Base-by-base conservation (phyloP, 2,797 vertebrate genomes). In the Neomorphus geoffroyi region DNA sequence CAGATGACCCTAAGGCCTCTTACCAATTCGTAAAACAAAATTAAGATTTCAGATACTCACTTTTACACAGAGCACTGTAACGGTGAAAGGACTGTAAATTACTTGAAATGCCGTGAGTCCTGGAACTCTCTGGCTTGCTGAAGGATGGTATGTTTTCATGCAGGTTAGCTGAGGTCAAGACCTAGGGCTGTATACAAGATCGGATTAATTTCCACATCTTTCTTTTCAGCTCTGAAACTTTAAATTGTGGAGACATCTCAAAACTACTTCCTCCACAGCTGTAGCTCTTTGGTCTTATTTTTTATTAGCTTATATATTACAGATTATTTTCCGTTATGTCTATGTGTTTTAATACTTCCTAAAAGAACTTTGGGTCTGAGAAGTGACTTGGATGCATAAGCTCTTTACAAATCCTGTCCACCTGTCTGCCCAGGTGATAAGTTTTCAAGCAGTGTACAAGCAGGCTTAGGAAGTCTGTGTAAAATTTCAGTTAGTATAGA, bases 81-180 rank as follows among this genome's bases (percentile, higher is more conserved):
- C 26, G 10, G 6, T 48, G 37, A 22, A 86, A 69, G 28, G 26
- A 27, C 22, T 57, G 11, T 30, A 48, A 24, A 48, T 32, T 28
- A 45, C 14, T 19, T 54, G 65, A 86, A 73, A 30, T 22, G 7
- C 6, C 21, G 24, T 70, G 17, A 67, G 19, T 35, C 24, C 46
- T 61, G 33, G 16, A 91, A 16, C 11, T 28, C 6, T 13, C 32
- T 65, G 12, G 7, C 23, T 78, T 1, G 1, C 10, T n/a, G 56
- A 6, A 65, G 16, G 39, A 9, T 3, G 1, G 3, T 37, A 16
- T 16, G 2, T 81, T 87, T 67, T 50, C 33, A n/a, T 30, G 21
- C 0, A 0, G 19, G 5, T 35, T 72, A 24, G 16, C 14, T 86
- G 21, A 46, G 13, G 15, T 10, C 46, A 46, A 5, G 3, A 32